Evolutionary conservation across 2,888 invertebrate genomes (phyloP).

Genomic region (Bombylius major): DNA sequence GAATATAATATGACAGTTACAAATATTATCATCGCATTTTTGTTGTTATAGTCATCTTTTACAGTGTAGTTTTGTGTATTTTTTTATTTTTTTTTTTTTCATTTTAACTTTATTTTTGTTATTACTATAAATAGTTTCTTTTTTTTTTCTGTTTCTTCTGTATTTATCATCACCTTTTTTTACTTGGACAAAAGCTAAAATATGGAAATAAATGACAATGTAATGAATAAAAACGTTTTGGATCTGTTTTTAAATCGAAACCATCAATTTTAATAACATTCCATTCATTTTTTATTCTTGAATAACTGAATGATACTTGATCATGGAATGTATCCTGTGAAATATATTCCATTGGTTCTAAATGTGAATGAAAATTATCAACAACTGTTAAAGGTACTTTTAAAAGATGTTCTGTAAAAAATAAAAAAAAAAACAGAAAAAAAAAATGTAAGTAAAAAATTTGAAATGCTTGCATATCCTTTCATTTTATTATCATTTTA

Average conservation of each 20-base stretch:
- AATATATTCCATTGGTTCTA: constrained; percentile 84
- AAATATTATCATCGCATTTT: too few relatives aligned
- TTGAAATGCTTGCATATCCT: too few relatives aligned
- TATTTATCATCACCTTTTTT: constrained; percentile 33
- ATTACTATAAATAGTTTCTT: too few relatives aligned
- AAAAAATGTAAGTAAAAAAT: not conserved
- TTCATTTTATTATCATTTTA: too few relatives aligned
- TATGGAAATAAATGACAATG: constrained; percentile 83
- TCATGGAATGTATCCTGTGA: constrained; percentile 65
- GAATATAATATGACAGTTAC: too few relatives aligned
- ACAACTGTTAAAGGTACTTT: constrained; percentile 76
- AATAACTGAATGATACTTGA: constrained; percentile 82
- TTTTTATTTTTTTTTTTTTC: too few relatives aligned
- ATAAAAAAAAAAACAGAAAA: constrained; percentile 30
- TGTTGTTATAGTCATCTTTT: too few relatives aligned
- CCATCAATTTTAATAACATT: constrained; percentile 78
- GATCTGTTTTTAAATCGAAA: constrained; percentile 65
- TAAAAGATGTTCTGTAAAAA: constrained; percentile 56
- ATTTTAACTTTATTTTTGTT: too few relatives aligned
- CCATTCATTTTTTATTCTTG: constrained; percentile 65
- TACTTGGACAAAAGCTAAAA: constrained; percentile 62
- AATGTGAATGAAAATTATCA: constrained; percentile 86
- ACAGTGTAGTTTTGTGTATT: too few relatives aligned
- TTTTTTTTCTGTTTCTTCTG: not conserved
- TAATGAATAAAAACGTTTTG: constrained; percentile 77